These are phyloP conservation scores for Phalacrocorax carbo DNA, from an alignment of 2,113 vertebrate species.

Conservation along the genomic window DNA sequence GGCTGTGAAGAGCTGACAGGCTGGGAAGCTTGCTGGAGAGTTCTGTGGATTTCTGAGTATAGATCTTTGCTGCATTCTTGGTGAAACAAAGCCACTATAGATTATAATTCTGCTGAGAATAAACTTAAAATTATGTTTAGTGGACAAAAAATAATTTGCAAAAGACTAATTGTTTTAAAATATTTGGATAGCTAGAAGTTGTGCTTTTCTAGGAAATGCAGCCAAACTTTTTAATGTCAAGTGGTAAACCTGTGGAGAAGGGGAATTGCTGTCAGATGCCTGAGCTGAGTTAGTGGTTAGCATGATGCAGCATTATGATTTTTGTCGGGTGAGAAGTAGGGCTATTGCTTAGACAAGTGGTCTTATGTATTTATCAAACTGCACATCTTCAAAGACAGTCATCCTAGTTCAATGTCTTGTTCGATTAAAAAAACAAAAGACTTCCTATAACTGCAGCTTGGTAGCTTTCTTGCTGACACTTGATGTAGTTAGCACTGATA, in stretches of 20 bases:
- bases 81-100: neutral
- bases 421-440: neutral
- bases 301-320: neutral
- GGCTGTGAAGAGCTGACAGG: neutral
- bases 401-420: neutral
- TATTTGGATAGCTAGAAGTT: neutral
- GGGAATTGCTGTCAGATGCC: neutral
- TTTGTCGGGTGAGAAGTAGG: neutral
- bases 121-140: neutral
- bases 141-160: neutral
- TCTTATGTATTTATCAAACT: fast-evolving
- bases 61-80: neutral
- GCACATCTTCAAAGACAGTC: neutral
- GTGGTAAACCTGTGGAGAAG: neutral
- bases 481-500: neutral
- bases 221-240: too few species aligned
- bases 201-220: neutral
- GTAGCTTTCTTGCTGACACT: neutral
- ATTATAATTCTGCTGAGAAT: neutral
- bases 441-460: neutral
- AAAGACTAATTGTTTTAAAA: neutral
- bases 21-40: neutral
- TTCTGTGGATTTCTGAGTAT: neutral
- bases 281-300: neutral
- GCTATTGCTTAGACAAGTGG: neutral